phyloP scores from a whole-genome alignment of 2,888 invertebrate species.

The Dione vanillae region DNA sequence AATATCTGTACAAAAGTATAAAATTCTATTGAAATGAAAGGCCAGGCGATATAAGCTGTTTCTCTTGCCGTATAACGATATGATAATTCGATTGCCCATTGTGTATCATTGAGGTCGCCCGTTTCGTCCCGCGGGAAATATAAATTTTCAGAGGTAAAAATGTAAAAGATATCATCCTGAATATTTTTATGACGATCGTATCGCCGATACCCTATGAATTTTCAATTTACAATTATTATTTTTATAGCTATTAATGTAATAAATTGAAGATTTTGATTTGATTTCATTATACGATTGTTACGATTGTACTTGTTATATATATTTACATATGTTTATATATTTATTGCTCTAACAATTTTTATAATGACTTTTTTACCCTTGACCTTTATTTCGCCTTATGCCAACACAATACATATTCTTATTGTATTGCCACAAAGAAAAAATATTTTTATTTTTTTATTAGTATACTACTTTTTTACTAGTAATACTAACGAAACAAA shows the following conservation, averaged over 20 bases:
- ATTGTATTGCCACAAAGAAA: too few species aligned
- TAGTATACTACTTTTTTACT: too few species aligned
- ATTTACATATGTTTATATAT: too few species aligned
- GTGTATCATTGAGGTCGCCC: constrained; percentile 75
- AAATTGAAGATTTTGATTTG: neutral
- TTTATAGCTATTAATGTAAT: constrained; percentile 1
- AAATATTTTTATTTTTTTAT: too few species aligned
- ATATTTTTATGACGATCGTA: constrained; percentile 73
- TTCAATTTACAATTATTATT: constrained; percentile 12
- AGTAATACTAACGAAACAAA: too few species aligned
- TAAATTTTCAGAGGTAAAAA: constrained; percentile 81
- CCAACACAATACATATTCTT: too few species aligned
- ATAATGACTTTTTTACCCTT: too few species aligned
- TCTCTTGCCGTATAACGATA: constrained; percentile 55
- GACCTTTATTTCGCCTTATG: too few species aligned
- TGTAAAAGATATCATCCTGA: constrained; percentile 70
- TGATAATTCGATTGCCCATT: constrained; percentile 81
- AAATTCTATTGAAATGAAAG: constrained; percentile 22
- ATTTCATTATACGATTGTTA: neutral
- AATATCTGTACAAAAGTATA: neutral
- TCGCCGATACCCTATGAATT: constrained; percentile 52
- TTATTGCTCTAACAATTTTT: too few species aligned
- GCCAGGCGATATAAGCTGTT: constrained; percentile 34
- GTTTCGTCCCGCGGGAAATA: constrained; percentile 73
- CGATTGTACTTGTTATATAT: neutral